Evolutionary conservation across 1,140 invertebrate species (phyloP), one percentile per base, ranked within the genome.

Genomic region (Habropoda laboriosa): DNA sequence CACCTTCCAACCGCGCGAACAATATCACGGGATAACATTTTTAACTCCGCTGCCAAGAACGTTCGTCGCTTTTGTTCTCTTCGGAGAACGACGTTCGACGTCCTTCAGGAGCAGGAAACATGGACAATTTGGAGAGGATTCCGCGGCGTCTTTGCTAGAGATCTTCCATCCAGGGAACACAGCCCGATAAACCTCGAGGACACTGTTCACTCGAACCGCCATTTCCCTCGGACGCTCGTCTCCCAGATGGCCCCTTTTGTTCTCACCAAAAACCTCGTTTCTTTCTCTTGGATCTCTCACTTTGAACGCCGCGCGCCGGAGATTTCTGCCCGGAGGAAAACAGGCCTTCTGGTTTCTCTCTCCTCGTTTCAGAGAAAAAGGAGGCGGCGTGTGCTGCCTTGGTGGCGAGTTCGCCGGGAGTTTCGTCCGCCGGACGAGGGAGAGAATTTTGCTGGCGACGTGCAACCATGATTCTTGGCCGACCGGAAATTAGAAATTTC

Each of bases 401-500:
- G 40, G 21, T n/a, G 3, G n/a, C 12, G 3, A 3, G 13, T 47
- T 47, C 18, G 1, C 27, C n/a, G n/a, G 2, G 60, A 24, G 8
- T 55, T 60, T n/a, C 1, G 24, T 35, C 21, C 53, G 21, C 30
- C 1, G 16, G 13, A 6, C 2, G 18, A 10, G 4, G 57, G 7
- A 21, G n/a, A 5, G 24, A 60, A 32, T 60, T 60, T 60, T 60
- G n/a, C n/a, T n/a, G n/a, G n/a, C n/a, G n/a, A n/a, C 13, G 30
- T 16, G 12, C 30, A 13, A 53, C 10, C 10, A n/a, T 38, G 21
- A 0, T 21, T 24, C 58, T 8, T 32, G 66, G 49, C 51, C 21
- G 55, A 38, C 71, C 79, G 82, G 82, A 87, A 85, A 85, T 85
- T 87, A 80, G 79, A 87, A 87, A 76, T 79, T 82, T 76, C 55